Evolutionary conservation across 2,113 vertebrate species (phyloP).

Genomic region (Enhydra lutris): DNA sequence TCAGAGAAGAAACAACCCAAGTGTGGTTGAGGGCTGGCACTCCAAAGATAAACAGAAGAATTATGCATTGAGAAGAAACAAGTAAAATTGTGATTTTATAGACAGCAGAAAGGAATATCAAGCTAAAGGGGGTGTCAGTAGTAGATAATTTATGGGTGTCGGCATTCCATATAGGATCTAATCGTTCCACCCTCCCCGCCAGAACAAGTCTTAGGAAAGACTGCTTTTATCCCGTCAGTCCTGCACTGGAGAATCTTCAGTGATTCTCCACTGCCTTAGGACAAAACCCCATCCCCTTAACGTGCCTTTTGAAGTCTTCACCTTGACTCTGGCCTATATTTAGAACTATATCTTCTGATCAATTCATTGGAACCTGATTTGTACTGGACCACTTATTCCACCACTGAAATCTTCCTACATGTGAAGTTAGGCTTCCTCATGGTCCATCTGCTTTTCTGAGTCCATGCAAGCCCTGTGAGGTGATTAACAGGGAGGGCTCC

Average conservation of each 20-base stretch:
- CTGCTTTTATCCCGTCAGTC: background rate
- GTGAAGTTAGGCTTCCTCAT: accelerated
- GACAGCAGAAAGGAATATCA: background rate
- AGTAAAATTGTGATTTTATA: background rate
- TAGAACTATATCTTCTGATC: background rate
- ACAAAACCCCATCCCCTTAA: background rate
- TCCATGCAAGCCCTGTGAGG: accelerated
- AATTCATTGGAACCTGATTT: background rate
- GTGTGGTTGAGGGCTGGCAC: background rate
- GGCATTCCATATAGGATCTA: background rate
- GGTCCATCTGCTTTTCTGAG: background rate
- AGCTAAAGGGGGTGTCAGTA: background rate
- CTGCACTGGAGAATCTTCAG: background rate
- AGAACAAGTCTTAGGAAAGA: background rate
- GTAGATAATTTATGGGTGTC: background rate
- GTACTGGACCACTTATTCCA: background rate
- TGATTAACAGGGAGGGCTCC: background rate
- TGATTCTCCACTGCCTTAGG: background rate
- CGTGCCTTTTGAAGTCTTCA: background rate
- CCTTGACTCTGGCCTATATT: background rate
- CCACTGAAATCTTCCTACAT: background rate
- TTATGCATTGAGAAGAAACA: background rate
- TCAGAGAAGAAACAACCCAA: background rate
- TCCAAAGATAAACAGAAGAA: background rate
- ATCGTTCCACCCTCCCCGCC: background rate